A percentile compares a stretch with the other conserved stretches of the same genome.
Conservation (phyloP, 2,797 vertebrate genomes). For the Acropternis orthonyx region DNA sequence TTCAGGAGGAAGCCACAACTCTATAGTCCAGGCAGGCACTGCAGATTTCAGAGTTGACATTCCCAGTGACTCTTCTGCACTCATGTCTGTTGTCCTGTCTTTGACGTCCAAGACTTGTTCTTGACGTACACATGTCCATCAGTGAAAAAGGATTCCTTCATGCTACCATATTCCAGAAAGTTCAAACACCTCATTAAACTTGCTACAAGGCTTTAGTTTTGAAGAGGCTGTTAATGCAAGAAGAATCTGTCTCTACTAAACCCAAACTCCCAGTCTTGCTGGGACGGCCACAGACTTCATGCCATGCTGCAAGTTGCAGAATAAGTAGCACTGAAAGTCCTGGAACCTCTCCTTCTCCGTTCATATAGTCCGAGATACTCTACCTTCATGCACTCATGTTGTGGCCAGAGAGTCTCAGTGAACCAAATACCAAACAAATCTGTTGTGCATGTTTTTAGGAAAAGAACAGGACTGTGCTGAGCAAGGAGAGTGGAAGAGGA, state of each 20-base stretch:
- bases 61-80: neutral
- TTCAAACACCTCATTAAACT: neutral
- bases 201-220: neutral
- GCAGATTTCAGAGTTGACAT: neutral
- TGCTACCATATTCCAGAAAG: neutral
- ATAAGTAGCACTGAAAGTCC: neutral
- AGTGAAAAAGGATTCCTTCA: neutral
- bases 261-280: neutral
- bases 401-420: neutral
- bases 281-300: neutral
- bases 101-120: neutral
- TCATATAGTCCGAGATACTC: neutral
- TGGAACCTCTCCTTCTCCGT: neutral
- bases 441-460: neutral
- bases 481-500: no score
- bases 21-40: neutral
- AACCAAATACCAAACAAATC: neutral
- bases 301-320: neutral
- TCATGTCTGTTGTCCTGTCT: neutral
- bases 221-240: neutral
- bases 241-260: neutral
- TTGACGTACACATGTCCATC: neutral
- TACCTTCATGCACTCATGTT: neutral
- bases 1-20: neutral
- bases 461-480: neutral